A percentile compares a stretch with the other conserved stretches of the same genome.
These are phyloP conservation scores for Nymphicus hollandicus DNA, from an alignment of 2,113 vertebrate species.

Conservation along the genomic window DNA sequence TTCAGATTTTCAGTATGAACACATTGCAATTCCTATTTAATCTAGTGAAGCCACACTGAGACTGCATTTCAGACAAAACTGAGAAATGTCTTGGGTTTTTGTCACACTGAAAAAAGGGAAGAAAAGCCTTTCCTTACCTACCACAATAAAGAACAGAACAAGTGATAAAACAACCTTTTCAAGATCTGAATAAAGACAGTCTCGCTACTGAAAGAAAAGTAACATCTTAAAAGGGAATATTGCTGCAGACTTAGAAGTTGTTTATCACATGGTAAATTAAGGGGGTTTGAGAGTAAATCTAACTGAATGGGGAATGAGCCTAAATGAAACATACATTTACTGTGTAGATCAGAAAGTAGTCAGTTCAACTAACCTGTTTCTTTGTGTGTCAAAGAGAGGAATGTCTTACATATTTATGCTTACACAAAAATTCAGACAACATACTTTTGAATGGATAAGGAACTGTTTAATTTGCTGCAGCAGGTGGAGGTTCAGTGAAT, in stretches of 20 bases:
- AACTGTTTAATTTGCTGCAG: not conserved
- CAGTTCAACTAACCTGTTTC: not conserved
- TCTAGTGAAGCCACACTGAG: not conserved
- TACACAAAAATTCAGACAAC: not conserved
- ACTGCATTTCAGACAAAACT: not conserved
- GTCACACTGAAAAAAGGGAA: not conserved
- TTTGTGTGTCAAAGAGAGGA: not conserved
- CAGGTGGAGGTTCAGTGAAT: not conserved
- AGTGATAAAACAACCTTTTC: not conserved
- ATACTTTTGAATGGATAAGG: not conserved
- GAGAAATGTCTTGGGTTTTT: not conserved
- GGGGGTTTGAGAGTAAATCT: not conserved
- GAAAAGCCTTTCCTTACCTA: not conserved
- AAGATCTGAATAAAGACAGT: not conserved
- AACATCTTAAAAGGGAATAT: not conserved
- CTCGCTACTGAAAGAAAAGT: not conserved
- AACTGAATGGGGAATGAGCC: not conserved
- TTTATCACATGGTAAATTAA: not conserved
- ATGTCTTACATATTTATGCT: not conserved
- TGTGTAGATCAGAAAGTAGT: not conserved
- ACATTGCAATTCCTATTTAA: not conserved
- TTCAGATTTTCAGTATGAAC: not conserved
- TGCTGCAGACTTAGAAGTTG: not conserved
- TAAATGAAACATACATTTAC: not conserved
- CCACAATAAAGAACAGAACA: not conserved